Percentiles rank a stretch among this genome's conserved stretches.
phyloP scores from a whole-genome alignment of 2,888 invertebrate species.

The Scrobipalpa atriplicella region DNA sequence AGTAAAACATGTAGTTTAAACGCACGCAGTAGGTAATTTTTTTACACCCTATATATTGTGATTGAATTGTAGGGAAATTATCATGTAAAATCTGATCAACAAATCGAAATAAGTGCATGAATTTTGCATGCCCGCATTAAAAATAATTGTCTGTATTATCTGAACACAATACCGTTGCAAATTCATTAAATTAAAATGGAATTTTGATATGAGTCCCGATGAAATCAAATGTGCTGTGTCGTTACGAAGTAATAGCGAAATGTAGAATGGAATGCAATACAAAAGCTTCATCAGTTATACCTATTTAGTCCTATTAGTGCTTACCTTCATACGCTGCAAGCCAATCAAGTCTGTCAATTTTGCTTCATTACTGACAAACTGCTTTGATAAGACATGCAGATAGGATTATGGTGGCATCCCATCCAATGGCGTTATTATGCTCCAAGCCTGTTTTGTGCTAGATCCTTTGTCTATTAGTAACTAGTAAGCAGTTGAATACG shows the following conservation, averaged over 20 bases:
- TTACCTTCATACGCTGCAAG: conserved; percentile 23
- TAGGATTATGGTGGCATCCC: conserved; percentile 60
- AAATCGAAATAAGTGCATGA: not conserved
- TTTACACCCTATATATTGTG: not conserved
- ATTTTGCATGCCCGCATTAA: conserved; percentile 1
- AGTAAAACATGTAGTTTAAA: too few species aligned
- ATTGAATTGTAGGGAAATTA: not conserved
- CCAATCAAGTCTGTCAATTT: conserved; percentile 66
- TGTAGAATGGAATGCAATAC: not conserved
- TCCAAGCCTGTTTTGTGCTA: conserved; percentile 57
- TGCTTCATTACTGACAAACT: conserved; percentile 58
- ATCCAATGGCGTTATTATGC: conserved; percentile 51
- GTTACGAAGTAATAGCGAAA: not conserved
- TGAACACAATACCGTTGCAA: not conserved
- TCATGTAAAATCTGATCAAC: not conserved
- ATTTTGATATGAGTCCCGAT: conserved; percentile 7
- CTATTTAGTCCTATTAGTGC: conserved; percentile 15
- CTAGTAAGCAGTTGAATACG: conserved; percentile 60
- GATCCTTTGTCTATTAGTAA: conserved; percentile 64
- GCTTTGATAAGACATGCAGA: conserved; percentile 76
- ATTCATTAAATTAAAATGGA: not conserved
- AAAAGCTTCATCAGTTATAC: not conserved
- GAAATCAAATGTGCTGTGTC: not conserved
- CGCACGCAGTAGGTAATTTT: too few species aligned
- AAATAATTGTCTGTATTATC: not conserved